Percentiles rank a stretch among this genome's conserved stretches.
Conservation (phyloP, 2,113 vertebrate species). For the Amphilophus citrinellus region DNA sequence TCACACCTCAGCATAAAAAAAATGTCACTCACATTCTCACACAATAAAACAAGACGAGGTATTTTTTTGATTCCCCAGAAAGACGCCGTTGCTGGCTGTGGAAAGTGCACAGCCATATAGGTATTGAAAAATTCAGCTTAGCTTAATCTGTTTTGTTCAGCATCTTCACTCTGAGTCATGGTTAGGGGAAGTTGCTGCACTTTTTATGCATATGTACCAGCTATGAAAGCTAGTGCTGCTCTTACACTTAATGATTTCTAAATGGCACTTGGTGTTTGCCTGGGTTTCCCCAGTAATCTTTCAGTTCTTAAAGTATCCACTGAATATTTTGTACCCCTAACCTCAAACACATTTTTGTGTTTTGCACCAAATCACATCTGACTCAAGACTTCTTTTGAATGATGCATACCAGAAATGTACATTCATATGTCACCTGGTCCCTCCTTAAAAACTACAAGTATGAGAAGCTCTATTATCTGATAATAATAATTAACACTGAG, state of each 20-base stretch:
- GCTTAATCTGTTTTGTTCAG: conserved; percentile 48
- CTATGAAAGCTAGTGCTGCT: conserved; percentile 31
- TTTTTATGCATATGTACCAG: conserved; percentile 45
- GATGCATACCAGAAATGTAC: conserved; percentile 11
- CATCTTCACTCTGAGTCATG: conserved; percentile 71
- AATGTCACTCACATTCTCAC: background rate
- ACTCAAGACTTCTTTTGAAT: conserved; percentile 36
- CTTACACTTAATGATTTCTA: conserved; percentile 35
- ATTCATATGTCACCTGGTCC: conserved; percentile 2
- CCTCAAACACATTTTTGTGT: conserved; percentile 11
- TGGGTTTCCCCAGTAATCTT: conserved; percentile 58
- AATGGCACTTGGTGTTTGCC: background rate
- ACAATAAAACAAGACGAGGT: background rate
- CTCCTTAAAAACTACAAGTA: background rate
- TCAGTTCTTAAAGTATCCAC: conserved; percentile 36
- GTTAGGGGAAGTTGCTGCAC: conserved; percentile 64
- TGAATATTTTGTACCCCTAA: conserved; percentile 12
- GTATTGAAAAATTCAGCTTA: conserved; percentile 64
- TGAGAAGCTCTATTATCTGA: background rate
- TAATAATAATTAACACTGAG: conserved; percentile 7
- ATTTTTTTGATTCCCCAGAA: conserved; percentile 47
- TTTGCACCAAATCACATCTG: conserved; percentile 4
- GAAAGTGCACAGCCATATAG: conserved; percentile 60
- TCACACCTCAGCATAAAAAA: conserved; percentile 2
- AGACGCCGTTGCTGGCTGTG: conserved; percentile 41